Evolutionary conservation across 2,113 vertebrate species (phyloP).

Genomic region (Nycticorax nycticorax): DNA sequence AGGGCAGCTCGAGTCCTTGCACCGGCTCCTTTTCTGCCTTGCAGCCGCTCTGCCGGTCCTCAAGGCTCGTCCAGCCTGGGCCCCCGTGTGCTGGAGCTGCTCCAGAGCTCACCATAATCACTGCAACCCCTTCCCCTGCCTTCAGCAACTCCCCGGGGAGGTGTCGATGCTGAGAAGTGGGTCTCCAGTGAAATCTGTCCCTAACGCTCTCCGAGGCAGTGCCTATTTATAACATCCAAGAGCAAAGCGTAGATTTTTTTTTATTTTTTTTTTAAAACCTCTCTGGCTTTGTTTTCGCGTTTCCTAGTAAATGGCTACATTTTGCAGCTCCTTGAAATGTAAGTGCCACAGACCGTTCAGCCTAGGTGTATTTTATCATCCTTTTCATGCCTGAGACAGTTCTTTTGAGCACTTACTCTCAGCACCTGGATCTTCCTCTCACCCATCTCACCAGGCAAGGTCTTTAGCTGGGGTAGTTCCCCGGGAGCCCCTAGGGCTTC

Average conservation of each 20-base stretch:
- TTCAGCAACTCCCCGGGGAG: background rate
- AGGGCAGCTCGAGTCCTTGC: background rate
- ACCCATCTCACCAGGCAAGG: rapidly evolving
- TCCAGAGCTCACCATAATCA: background rate
- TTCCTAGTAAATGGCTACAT: background rate
- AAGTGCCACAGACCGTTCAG: background rate
- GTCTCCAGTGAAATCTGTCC: background rate
- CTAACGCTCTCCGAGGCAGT: background rate
- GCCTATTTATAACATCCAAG: background rate
- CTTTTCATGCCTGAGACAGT: background rate
- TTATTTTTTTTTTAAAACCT: background rate
- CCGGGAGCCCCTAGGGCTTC: background rate
- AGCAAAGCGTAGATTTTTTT: background rate
- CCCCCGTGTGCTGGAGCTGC: rapidly evolving
- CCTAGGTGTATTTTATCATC: background rate
- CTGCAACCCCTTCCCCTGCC: background rate
- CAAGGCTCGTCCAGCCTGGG: background rate
- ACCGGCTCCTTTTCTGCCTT: background rate
- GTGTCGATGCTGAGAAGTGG: background rate
- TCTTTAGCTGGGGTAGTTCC: background rate
- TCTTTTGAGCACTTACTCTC: background rate
- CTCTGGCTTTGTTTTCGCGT: background rate
- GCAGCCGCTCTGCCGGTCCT: rapidly evolving
- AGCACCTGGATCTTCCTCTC: background rate
- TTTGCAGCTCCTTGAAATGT: background rate